These are phyloP conservation scores for Nymphalis polychloros DNA, from an alignment of 2,888 invertebrate species.

Conservation along the genomic window DNA sequence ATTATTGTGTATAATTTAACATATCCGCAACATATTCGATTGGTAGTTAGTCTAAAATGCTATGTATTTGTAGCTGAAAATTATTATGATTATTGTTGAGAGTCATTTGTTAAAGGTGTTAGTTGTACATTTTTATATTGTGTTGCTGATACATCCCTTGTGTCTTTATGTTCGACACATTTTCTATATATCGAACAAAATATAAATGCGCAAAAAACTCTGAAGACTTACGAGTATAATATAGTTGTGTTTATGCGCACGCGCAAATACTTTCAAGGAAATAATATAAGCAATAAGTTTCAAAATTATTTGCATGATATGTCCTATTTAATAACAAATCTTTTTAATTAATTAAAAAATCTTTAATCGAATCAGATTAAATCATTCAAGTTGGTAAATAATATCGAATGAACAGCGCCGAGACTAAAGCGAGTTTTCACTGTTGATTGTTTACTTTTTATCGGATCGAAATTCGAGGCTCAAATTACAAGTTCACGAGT, in stretches of 20 bases:
- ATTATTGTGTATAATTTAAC: not conserved
- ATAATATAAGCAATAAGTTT: no score
- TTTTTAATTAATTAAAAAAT: not conserved
- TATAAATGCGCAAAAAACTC: no score
- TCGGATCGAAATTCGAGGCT: conserved; percentile 22
- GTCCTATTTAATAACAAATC: not conserved
- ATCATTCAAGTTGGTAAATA: conserved; percentile 27
- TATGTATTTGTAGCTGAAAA: not conserved
- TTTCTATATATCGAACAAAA: no score
- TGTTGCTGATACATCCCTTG: no score
- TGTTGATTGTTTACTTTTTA: conserved; percentile 27
- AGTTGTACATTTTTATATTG: no score
- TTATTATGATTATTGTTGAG: no score
- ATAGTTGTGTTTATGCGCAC: no score
- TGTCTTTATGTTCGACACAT: no score
- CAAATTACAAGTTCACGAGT: conserved; percentile 24
- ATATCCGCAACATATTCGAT: not conserved
- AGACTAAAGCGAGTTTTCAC: conserved; percentile 20
- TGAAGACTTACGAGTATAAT: no score
- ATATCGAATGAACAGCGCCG: conserved; percentile 27
- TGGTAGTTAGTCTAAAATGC: not conserved
- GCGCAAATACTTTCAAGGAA: no score
- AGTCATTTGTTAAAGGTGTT: no score
- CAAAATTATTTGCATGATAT: not conserved
- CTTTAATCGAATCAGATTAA: not conserved